Conservation (phyloP, 2,888 invertebrate species). For the Cantharis rufa region DNA sequence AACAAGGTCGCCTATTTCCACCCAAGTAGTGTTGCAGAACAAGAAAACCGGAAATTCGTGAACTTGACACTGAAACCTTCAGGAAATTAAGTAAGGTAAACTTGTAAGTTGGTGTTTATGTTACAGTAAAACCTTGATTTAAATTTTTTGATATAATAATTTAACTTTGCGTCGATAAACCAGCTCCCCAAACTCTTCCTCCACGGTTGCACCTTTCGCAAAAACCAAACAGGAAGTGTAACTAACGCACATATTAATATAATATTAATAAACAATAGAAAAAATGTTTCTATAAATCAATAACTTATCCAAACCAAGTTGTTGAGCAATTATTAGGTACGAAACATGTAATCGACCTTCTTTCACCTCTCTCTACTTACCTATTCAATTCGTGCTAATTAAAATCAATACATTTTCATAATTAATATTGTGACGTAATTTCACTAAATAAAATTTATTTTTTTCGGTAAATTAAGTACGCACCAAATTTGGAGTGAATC, state of each 20-base stretch:
- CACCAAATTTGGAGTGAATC: not conserved
- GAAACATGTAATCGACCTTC: not conserved
- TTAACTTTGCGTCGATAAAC: not conserved
- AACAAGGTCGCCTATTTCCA: not conserved
- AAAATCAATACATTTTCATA: not conserved
- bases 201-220: not conserved
- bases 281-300: not conserved
- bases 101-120: not conserved
- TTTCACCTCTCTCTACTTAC: not conserved
- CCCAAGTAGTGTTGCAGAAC: not conserved
- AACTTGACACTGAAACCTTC: not conserved
- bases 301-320: not conserved
- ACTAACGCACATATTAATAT: not conserved
- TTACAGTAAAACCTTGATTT: not conserved
- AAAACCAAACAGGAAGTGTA: not conserved
- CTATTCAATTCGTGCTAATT: not conserved
- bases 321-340: not conserved
- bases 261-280: not conserved
- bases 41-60: not conserved
- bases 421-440: not conserved
- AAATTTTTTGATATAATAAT: not conserved
- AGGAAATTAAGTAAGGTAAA: not conserved
- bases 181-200: not conserved
- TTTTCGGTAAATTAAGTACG: not conserved
- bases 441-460: not conserved